Percentiles rank a stretch among this genome's conserved stretches.
Evolutionary conservation across 2,888 invertebrate genomes (phyloP).

Genomic region (Drosophila stalkeri): DNA sequence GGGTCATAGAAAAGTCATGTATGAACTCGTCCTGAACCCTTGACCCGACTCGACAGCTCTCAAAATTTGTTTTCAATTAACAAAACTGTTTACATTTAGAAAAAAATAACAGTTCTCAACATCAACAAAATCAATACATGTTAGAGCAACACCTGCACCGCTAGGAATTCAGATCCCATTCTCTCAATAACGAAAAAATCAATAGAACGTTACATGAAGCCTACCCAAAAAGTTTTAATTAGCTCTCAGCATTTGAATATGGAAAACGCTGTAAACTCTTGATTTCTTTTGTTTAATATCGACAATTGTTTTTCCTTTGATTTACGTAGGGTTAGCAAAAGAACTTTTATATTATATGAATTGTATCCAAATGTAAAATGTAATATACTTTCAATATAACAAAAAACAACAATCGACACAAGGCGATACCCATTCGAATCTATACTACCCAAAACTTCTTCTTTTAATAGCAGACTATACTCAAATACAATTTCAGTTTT

Average conservation of each 20-base stretch:
- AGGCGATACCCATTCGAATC: too few species aligned
- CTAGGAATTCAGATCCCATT: slow-evolving; percentile 24
- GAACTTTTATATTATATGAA: too few species aligned
- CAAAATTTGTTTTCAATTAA: slow-evolving; percentile 78
- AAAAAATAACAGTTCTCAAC: slow-evolving; percentile 6
- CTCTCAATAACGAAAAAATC: slow-evolving; percentile 9
- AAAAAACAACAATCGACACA: too few species aligned
- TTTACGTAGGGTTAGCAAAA: too few species aligned
- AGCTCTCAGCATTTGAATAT: neutral
- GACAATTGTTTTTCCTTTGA: too few species aligned
- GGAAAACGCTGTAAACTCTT: too few species aligned
- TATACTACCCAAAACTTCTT: too few species aligned
- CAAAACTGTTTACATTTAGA: slow-evolving; percentile 64
- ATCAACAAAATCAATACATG: slow-evolving; percentile 38
- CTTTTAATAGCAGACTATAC: neutral
- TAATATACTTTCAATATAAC: too few species aligned
- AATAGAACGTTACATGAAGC: neutral
- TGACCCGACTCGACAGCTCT: slow-evolving; percentile 6
- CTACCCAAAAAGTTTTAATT: neutral
- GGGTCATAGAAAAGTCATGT: slow-evolving; percentile 25
- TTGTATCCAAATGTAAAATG: neutral
- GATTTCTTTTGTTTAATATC: neutral
- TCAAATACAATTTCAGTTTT: neutral
- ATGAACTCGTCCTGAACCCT: slow-evolving; percentile 4
- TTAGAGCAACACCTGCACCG: neutral